Conservation (phyloP, 23 tunicate species). For the Diplosoma virens region DNA sequence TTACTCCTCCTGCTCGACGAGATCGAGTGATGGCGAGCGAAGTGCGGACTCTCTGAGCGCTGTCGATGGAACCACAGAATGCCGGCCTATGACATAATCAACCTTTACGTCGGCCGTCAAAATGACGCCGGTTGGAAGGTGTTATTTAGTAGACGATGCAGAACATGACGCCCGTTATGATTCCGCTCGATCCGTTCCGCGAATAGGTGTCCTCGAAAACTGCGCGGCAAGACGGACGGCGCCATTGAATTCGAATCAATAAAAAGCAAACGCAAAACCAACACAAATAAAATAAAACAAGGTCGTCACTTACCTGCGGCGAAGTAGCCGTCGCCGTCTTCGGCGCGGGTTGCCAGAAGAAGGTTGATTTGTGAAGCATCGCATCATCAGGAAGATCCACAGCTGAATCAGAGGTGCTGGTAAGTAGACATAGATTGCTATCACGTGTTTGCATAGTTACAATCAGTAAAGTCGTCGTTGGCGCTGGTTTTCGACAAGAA, state of each 20-base stretch:
- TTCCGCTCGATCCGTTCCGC: too few species aligned
- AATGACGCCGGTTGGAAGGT: too few species aligned
- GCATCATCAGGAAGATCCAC: not conserved
- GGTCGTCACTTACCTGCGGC: too few species aligned
- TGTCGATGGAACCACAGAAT: slow-evolving; percentile 90
- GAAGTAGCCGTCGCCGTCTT: slow-evolving; percentile 14
- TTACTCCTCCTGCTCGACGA: not conserved
- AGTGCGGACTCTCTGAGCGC: slow-evolving; percentile 76
- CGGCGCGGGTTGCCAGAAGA: slow-evolving; percentile 17
- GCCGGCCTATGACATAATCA: slow-evolving; percentile 49
- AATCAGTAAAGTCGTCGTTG: not conserved
- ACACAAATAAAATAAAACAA: too few species aligned
- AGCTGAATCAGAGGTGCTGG: not conserved
- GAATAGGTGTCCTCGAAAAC: too few species aligned
- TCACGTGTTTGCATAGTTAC: too few species aligned
- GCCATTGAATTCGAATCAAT: too few species aligned
- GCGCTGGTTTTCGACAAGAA: slow-evolving; percentile 25
- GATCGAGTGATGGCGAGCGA: slow-evolving; percentile 50
- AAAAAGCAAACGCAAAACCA: too few species aligned
- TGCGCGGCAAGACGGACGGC: too few species aligned
- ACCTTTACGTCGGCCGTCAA: not conserved
- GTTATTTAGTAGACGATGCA: too few species aligned
- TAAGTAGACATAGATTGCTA: too few species aligned
- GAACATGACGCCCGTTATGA: too few species aligned
- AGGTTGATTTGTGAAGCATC: not conserved